Percentiles rank a stretch among this genome's conserved stretches.
Conservation (phyloP, 2,113 vertebrate species). For the Dromiciops gliroides region DNA sequence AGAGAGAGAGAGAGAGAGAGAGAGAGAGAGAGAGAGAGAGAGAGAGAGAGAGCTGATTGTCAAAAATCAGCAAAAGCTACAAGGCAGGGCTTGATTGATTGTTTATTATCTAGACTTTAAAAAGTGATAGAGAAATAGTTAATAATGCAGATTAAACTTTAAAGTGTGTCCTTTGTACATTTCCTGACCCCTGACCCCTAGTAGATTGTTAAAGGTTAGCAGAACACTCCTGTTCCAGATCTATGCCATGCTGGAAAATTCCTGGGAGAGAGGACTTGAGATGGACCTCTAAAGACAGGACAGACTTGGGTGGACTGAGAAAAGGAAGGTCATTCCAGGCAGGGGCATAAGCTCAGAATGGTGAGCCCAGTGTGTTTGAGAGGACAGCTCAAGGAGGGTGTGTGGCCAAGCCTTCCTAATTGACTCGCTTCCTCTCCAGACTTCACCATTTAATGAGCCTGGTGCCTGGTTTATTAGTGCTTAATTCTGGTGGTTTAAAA, state of each 20-base stretch:
- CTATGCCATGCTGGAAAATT: background rate
- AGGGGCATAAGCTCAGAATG: background rate
- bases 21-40: background rate
- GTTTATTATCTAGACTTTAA: background rate
- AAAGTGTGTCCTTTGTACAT: background rate
- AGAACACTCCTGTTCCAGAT: background rate
- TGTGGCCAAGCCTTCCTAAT: background rate
- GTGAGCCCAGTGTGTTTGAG: background rate
- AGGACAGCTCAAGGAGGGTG: background rate
- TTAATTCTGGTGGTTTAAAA: background rate
- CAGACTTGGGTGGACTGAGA: background rate
- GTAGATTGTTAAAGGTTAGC: background rate
- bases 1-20: too few relatives aligned
- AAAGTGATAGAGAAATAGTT: background rate
- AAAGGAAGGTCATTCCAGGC: background rate
- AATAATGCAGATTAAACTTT: background rate
- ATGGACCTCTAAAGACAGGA: background rate
- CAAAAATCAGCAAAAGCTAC: background rate
- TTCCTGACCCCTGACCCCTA: background rate
- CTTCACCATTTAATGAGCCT: background rate
- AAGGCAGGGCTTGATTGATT: background rate
- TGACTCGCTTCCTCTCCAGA: background rate
- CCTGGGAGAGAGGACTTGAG: background rate
- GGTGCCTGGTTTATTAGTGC: background rate
- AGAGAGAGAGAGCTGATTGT: background rate